phyloP scores from a whole-genome alignment of 2,888 invertebrate species.

The Hylaea fasciaria region DNA sequence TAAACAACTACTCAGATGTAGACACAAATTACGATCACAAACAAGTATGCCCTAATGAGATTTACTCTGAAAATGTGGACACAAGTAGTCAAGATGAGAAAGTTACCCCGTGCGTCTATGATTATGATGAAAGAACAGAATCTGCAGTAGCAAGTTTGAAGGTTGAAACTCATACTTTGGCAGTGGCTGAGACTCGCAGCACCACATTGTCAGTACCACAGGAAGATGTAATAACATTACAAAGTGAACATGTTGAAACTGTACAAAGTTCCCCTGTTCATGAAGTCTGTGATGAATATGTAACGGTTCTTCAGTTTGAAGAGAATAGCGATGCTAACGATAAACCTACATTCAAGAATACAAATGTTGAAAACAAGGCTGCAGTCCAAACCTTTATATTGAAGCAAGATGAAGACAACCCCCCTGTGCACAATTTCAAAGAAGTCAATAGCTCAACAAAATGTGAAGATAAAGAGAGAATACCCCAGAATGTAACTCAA shows the following conservation, averaged over 20 bases:
- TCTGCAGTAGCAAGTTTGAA: constrained; percentile 71
- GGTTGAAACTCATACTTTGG: constrained; percentile 68
- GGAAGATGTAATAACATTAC: constrained; percentile 40
- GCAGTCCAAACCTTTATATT: constrained; percentile 57
- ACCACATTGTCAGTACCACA: constrained; percentile 35
- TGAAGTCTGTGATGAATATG: constrained; percentile 44
- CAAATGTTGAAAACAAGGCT: constrained; percentile 45
- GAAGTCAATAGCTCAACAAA: constrained; percentile 52
- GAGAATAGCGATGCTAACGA: constrained; percentile 37
- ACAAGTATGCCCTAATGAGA: constrained; percentile 63
- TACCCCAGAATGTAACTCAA: constrained; percentile 61
- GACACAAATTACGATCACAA: constrained; percentile 66
- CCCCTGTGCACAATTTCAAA: constrained; percentile 48
- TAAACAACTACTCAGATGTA: constrained; percentile 63
- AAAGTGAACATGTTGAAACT: constrained; percentile 34
- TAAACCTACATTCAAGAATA: constrained; percentile 37
- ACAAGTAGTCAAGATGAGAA: constrained; percentile 76
- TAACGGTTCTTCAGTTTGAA: constrained; percentile 15
- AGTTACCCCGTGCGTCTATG: constrained; percentile 69
- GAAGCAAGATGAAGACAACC: constrained; percentile 56
- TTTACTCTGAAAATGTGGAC: constrained; percentile 62
- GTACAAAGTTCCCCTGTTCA: constrained; percentile 40
- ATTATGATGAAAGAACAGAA: constrained; percentile 76
- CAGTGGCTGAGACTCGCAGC: constrained; percentile 51
- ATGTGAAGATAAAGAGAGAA: constrained; percentile 62